Conservation (phyloP, 2,113 vertebrate species). For the Sceloporus undulatus region DNA sequence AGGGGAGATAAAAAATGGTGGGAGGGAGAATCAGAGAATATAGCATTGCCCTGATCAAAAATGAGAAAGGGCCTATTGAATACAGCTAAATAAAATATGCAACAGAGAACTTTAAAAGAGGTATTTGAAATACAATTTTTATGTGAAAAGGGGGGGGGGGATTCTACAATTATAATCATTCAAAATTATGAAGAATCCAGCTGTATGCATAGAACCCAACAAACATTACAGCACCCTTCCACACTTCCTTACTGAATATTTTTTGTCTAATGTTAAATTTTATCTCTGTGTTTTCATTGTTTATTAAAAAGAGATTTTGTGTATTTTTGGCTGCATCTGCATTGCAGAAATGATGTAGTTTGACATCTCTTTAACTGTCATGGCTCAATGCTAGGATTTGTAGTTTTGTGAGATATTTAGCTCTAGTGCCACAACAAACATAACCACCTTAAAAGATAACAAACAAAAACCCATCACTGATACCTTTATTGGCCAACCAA, state of each 20-base stretch:
- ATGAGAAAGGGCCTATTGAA: not conserved
- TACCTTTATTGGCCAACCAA: too few species aligned
- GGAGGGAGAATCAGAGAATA: not conserved
- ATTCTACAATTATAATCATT: not conserved
- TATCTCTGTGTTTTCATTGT: not conserved
- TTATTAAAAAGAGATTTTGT: too few species aligned
- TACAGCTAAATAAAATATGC: not conserved
- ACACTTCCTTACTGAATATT: not conserved
- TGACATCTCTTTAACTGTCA: too few species aligned
- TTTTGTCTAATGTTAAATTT: not conserved
- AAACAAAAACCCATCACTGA: too few species aligned
- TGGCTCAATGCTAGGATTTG: too few species aligned
- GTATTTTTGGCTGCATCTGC: too few species aligned
- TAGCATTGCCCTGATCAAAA: not conserved
- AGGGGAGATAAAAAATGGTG: too few species aligned
- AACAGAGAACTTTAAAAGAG: not conserved
- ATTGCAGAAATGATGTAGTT: too few species aligned
- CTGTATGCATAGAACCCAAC: not conserved
- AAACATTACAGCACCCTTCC: not conserved
- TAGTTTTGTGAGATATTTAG: too few species aligned
- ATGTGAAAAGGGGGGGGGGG: not conserved
- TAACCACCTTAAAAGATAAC: too few species aligned
- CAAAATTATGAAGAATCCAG: not conserved
- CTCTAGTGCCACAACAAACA: too few species aligned
- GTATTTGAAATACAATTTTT: not conserved